Conservation (phyloP, 2,888 invertebrate species). For the Uropetala carovei region DNA sequence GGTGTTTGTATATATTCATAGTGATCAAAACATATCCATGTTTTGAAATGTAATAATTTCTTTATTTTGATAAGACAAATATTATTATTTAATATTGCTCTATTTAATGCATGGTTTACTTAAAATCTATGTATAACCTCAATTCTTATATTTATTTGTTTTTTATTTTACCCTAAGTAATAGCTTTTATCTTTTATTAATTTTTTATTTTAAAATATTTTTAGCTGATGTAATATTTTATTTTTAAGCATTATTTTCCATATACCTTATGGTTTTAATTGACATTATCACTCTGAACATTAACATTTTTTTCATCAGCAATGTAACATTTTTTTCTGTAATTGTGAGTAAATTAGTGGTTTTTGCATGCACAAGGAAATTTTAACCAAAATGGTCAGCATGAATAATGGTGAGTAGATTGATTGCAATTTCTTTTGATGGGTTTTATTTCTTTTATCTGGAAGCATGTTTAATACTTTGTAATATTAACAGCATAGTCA, state of each 20-base stretch:
- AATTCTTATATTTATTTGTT: not conserved
- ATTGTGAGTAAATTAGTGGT: not conserved
- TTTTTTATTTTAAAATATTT: not conserved
- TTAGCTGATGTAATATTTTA: no score
- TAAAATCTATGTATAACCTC: not conserved
- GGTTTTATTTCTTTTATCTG: slow-evolving; percentile 2
- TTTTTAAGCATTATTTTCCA: no score
- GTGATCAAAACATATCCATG: no score
- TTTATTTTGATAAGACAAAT: no score
- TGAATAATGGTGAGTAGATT: slow-evolving; percentile 61
- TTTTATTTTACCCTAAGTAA: not conserved
- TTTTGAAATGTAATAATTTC: no score
- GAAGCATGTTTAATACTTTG: slow-evolving; percentile 17
- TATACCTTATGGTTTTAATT: no score
- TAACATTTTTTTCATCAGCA: no score
- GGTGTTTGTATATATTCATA: no score
- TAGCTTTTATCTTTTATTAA: not conserved
- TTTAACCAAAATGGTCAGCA: slow-evolving; percentile 57
- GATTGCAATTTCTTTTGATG: not conserved
- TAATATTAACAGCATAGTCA: not conserved
- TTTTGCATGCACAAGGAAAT: slow-evolving; percentile 52
- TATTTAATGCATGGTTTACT: not conserved
- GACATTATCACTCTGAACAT: no score
- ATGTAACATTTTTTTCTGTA: not conserved
- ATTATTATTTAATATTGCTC: not conserved